Percentiles rank a stretch among this genome's conserved stretches.
These are phyloP conservation scores for Nilaparvata lugens DNA, from an alignment of 1,140 invertebrate species.

Conservation along the genomic window DNA sequence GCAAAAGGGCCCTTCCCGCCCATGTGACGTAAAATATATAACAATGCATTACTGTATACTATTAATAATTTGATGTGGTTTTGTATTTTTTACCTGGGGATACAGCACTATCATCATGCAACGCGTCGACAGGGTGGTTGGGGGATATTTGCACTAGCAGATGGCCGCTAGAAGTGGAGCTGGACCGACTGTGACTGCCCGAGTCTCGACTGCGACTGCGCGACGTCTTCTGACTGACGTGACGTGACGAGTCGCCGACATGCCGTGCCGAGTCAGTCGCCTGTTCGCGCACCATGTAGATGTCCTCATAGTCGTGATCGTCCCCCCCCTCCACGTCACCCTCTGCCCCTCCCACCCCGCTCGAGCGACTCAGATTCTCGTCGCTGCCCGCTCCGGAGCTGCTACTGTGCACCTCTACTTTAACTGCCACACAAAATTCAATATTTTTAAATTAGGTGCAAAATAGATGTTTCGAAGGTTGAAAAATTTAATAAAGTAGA, in stretches of 20 bases:
- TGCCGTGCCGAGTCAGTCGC: constrained; percentile 7
- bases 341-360: constrained; percentile 34
- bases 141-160: constrained; percentile 22
- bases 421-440: constrained; percentile 37
- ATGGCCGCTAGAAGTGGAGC: constrained; percentile 39
- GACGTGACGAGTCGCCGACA: too few relatives aligned
- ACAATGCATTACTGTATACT: too few relatives aligned
- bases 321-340: constrained; percentile 40
- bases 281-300: constrained; percentile 54
- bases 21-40: too few relatives aligned
- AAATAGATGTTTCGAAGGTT: too few relatives aligned
- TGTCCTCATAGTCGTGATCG: constrained; percentile 66
- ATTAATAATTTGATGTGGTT: not conserved
- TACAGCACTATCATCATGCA: constrained; percentile 6
- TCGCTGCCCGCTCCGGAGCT: constrained; percentile 44
- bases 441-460: too few relatives aligned
- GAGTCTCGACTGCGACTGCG: constrained; percentile 43
- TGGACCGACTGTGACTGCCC: constrained; percentile 55
- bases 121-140: not conserved
- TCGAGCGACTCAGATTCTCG: constrained; percentile 45
- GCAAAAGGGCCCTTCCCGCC: too few relatives aligned
- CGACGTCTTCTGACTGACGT: not conserved
- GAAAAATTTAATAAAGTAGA: too few relatives aligned
- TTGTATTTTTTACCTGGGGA: constrained; percentile 14
- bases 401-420: constrained; percentile 54